Evolutionary conservation across 37 sponge, comb jelly and placozoan species (phyloP).

Genomic region (Trichoplax adhaerens): DNA sequence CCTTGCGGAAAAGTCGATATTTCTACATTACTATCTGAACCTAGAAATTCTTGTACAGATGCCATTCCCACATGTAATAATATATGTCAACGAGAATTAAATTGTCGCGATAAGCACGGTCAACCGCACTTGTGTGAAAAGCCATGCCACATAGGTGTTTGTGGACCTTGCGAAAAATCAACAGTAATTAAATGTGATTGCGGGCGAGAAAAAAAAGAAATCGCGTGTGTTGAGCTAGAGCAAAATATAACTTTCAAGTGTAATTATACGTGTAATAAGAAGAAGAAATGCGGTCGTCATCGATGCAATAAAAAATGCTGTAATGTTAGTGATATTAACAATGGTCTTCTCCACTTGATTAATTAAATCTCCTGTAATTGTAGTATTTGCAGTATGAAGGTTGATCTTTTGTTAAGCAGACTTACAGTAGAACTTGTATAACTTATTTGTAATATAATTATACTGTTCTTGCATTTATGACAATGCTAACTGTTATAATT

Average conservation of each 20-base stretch:
- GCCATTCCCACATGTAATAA: constrained; percentile 64
- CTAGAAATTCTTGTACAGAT: constrained; percentile 68
- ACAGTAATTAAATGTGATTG: constrained; percentile 43
- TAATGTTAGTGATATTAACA: constrained; percentile 7
- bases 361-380: no score
- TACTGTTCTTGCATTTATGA: no score
- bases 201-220: constrained; percentile 18
- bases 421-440: no score
- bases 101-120: constrained; percentile 14
- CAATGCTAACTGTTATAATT: no score
- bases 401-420: no score
- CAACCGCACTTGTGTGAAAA: constrained; percentile 36
- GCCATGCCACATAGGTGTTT: constrained; percentile 58
- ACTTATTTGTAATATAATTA: no score
- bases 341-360: no score
- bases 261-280: constrained; percentile 48
- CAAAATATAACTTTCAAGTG: constrained; percentile 23
- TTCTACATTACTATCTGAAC: constrained; percentile 13
- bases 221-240: constrained; percentile 21
- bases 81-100: constrained; percentile 32
- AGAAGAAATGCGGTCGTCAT: constrained; percentile 70
- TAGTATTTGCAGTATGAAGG: no score
- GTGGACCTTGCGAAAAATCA: constrained; percentile 43
- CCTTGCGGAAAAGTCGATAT: constrained; percentile 52
- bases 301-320: constrained; percentile 65